Conservation (phyloP, 2,113 vertebrate species). For the Rhinoptilus africanus region DNA sequence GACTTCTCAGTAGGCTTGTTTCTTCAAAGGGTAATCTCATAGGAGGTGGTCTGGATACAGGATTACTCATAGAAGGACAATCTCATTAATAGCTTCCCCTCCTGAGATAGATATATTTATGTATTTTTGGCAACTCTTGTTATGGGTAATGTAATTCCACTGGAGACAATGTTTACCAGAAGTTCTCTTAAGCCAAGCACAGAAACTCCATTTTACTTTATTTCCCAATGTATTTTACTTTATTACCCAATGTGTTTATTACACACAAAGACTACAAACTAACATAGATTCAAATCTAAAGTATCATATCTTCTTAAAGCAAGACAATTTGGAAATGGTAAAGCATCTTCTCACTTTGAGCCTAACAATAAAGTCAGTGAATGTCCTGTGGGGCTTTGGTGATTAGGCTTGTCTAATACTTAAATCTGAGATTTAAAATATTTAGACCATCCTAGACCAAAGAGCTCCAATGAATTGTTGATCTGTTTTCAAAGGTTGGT, state of each 20-base stretch:
- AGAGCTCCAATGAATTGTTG: neutral
- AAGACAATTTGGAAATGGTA: neutral
- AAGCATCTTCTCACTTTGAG: neutral
- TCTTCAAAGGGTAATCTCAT: slow-evolving; percentile 44
- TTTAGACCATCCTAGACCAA: neutral
- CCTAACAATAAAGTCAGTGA: neutral
- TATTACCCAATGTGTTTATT: neutral
- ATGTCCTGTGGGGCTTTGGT: neutral
- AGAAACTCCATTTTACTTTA: neutral
- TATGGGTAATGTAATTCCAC: neutral
- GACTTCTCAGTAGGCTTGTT: slow-evolving; percentile 33
- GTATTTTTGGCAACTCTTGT: slow-evolving; percentile 26
- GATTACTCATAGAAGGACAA: slow-evolving; percentile 40
- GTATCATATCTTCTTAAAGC: neutral
- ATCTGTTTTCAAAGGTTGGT: neutral
- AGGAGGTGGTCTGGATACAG: slow-evolving; percentile 38
- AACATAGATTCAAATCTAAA: neutral
- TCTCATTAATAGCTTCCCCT: slow-evolving; percentile 54
- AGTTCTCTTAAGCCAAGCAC: neutral
- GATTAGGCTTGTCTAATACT: neutral
- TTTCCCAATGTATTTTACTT: neutral
- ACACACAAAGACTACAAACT: neutral
- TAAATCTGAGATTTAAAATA: neutral
- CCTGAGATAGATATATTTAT: neutral
- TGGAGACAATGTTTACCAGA: neutral